phyloP scores from a whole-genome alignment of 2,888 invertebrate species.

The Melinopterus prodromus region DNA sequence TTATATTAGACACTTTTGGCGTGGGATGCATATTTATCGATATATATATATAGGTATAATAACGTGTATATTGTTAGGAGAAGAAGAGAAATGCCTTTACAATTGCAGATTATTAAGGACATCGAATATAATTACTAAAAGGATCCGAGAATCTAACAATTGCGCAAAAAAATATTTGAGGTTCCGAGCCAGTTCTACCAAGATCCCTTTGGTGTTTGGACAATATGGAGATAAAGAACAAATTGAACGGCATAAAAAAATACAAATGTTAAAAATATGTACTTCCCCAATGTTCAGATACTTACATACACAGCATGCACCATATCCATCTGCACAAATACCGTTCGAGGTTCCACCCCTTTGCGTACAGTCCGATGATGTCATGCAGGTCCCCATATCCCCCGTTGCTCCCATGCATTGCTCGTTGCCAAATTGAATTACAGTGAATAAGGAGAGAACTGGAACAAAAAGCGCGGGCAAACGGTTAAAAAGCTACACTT shows the following conservation, averaged over 20 bases:
- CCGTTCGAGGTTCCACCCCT: conserved; percentile 80
- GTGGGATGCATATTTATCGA: too few species aligned
- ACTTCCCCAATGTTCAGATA: conserved; percentile 41
- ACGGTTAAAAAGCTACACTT: neutral
- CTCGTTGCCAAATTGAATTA: conserved; percentile 81
- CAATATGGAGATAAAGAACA: neutral
- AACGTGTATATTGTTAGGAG: too few species aligned
- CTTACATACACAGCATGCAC: conserved; percentile 80
- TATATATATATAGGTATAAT: too few species aligned
- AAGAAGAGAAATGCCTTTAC: too few species aligned
- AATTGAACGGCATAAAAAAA: neutral
- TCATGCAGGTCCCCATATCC: conserved; percentile 84
- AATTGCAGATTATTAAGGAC: too few species aligned
- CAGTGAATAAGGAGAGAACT: conserved; percentile 84
- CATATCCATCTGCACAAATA: conserved; percentile 81
- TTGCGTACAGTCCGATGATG: conserved; percentile 73
- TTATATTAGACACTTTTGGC: too few species aligned
- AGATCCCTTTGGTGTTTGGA: neutral
- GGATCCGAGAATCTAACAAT: neutral
- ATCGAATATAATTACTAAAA: too few species aligned
- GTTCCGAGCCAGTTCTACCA: neutral
- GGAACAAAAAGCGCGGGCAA: conserved; percentile 42
- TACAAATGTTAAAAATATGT: neutral
- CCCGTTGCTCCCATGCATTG: conserved; percentile 78
- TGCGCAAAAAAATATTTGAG: neutral